phyloP scores from a whole-genome alignment of 2,888 invertebrate species.

The Tanytarsus gracilentus region DNA sequence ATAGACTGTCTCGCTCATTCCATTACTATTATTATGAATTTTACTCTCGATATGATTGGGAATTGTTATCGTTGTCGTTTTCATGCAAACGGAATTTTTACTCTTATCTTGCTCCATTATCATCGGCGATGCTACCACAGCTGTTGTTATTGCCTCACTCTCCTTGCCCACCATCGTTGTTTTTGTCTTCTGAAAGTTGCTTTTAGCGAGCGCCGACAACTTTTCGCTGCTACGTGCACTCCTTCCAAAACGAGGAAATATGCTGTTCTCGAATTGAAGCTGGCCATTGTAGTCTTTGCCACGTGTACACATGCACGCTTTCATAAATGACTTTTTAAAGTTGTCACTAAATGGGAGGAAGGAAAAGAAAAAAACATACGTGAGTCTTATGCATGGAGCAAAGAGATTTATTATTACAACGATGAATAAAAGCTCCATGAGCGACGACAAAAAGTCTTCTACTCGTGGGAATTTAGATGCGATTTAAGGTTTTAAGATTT shows the following conservation, averaged over 20 bases:
- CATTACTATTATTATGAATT: slow-evolving; percentile 11
- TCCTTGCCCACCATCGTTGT: slow-evolving; percentile 2
- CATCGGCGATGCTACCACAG: not conserved
- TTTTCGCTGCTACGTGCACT: slow-evolving; percentile 17
- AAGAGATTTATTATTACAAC: no score
- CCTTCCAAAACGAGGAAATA: slow-evolving; percentile 45
- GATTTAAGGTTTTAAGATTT: no score
- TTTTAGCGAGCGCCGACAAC: slow-evolving; percentile 17
- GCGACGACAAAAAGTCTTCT: no score
- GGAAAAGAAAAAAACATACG: not conserved
- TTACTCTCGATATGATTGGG: slow-evolving; percentile 5
- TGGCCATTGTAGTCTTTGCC: slow-evolving; percentile 72
- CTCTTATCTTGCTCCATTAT: slow-evolving; percentile 11
- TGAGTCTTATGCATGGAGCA: not conserved
- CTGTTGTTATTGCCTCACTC: not conserved
- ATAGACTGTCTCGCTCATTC: not conserved
- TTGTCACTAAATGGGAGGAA: slow-evolving; percentile 53
- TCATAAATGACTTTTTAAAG: slow-evolving; percentile 80
- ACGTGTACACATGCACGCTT: slow-evolving; percentile 74
- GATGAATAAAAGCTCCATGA: no score
- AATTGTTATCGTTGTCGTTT: slow-evolving; percentile 24
- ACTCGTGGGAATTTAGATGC: no score
- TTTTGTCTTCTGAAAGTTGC: slow-evolving; percentile 20
- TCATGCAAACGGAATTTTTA: slow-evolving; percentile 1
- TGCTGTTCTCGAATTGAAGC: slow-evolving; percentile 69